Conservation (phyloP, 2,888 invertebrate genomes). For the Criorhina ranunculi region DNA sequence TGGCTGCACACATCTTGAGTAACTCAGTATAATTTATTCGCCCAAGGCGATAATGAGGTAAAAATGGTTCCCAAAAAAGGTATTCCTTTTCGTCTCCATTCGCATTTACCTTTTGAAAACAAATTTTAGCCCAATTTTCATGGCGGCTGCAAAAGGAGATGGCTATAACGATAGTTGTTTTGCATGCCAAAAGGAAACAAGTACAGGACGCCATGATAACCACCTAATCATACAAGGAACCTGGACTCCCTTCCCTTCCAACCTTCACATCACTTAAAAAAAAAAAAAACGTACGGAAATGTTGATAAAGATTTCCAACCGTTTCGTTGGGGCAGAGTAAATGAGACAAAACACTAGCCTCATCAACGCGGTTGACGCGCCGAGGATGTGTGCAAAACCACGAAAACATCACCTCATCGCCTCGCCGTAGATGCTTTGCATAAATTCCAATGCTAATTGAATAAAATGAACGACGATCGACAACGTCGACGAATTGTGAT, state of each 20-base stretch:
- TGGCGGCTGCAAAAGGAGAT: constrained; percentile 71
- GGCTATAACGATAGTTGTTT: constrained; percentile 53
- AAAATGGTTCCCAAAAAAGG: constrained; percentile 78
- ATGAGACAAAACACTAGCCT: constrained; percentile 37
- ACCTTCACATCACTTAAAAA: background rate
- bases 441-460: constrained; percentile 80
- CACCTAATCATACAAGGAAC: constrained; percentile 72
- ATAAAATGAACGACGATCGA: constrained; percentile 79
- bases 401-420: constrained; percentile 72
- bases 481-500: constrained; percentile 75
- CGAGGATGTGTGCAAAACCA: constrained; percentile 63
- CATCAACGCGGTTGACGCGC: constrained; percentile 69
- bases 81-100: constrained; percentile 40
- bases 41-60: constrained; percentile 84
- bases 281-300: constrained; percentile 32
- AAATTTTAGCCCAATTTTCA: constrained; percentile 72
- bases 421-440: constrained; percentile 77
- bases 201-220: constrained; percentile 73
- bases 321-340: constrained; percentile 3
- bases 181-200: constrained; percentile 62
- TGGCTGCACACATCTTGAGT: constrained; percentile 23
- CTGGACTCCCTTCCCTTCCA: constrained; percentile 29
- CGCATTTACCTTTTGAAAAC: constrained; percentile 26
- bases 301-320: constrained; percentile 56
- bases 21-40: constrained; percentile 83